These are phyloP conservation scores for Drosophila phalerata DNA, from an alignment of 2,888 invertebrate species.

Conservation along the genomic window DNA sequence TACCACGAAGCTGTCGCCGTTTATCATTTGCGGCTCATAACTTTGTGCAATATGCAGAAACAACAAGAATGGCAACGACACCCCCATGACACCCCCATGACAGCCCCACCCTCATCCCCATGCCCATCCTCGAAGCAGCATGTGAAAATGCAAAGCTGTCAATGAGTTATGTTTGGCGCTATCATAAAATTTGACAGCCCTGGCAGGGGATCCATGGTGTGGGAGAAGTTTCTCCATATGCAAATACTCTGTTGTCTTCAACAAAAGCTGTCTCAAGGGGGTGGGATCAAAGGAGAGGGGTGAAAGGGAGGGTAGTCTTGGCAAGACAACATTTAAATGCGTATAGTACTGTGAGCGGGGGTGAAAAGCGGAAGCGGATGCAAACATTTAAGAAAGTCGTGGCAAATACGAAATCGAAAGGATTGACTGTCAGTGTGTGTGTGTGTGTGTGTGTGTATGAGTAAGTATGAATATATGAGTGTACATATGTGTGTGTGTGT, in stretches of 20 bases:
- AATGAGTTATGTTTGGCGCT: constrained; percentile 82
- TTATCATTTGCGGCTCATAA: constrained; percentile 82
- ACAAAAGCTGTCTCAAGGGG: constrained; percentile 9
- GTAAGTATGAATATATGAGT: constrained; percentile 5
- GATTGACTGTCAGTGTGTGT: constrained; percentile 41
- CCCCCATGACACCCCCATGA: constrained; percentile 3
- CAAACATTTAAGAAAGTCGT: constrained; percentile 69
- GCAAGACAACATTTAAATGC: constrained; percentile 5
- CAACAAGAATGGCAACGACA: constrained; percentile 20
- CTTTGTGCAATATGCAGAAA: constrained; percentile 81
- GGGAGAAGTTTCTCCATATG: constrained; percentile 68
- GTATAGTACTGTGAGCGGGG: constrained; percentile 26
- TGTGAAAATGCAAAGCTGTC: constrained; percentile 81
- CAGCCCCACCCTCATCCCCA: background rate
- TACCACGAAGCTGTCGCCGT: constrained; percentile 45
- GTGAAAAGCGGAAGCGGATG: constrained; percentile 61
- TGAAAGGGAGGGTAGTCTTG: background rate
- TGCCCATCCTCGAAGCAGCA: constrained; percentile 38
- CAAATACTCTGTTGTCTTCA: constrained; percentile 64
- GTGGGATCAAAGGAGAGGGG: background rate
- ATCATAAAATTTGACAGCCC: constrained; percentile 83
- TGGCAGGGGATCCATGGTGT: constrained; percentile 53
- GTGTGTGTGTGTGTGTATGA: constrained; percentile 3
- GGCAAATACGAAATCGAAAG: constrained; percentile 66
- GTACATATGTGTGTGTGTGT: constrained; percentile 1